Evolutionary conservation across 2,113 vertebrate genomes (phyloP).

Genomic region (Grammomys surdaster): DNA sequence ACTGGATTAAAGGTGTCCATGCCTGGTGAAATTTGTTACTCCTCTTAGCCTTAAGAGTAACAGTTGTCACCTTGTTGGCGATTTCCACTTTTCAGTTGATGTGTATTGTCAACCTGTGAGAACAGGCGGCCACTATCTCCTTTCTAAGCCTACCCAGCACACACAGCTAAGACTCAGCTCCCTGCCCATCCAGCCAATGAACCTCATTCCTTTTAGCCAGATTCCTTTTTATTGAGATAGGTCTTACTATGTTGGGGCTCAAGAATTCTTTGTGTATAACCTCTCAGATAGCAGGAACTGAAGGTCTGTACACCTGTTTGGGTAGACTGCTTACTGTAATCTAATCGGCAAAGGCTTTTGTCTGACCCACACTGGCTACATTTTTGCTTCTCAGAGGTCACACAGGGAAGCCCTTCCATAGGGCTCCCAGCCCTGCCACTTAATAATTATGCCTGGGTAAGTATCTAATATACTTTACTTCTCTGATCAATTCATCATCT

Average conservation of each 20-base stretch:
- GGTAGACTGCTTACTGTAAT: not conserved
- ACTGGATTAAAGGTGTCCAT: not conserved
- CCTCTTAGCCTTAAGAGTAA: conserved; percentile 33
- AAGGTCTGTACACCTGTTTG: not conserved
- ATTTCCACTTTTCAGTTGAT: not conserved
- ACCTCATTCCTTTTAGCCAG: not conserved
- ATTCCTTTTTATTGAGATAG: not conserved
- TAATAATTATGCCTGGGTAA: not conserved
- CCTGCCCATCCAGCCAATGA: too few species aligned
- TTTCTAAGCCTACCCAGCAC: not conserved
- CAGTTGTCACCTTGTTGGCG: not conserved
- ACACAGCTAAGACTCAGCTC: too few species aligned
- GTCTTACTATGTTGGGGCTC: not conserved
- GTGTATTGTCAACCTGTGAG: not conserved
- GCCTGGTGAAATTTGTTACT: not conserved
- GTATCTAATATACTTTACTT: not conserved
- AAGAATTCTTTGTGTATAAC: not conserved
- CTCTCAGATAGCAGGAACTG: not conserved
- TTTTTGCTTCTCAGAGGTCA: conserved; percentile 17
- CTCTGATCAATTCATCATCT: conserved; percentile 22
- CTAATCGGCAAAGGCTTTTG: not conserved
- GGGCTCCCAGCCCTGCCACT: not conserved
- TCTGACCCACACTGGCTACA: not conserved
- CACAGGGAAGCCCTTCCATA: not conserved
- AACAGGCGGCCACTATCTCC: not conserved